phyloP scores from a whole-genome alignment of 2,888 invertebrate genomes.

The Melikaiella ostensackeni region DNA sequence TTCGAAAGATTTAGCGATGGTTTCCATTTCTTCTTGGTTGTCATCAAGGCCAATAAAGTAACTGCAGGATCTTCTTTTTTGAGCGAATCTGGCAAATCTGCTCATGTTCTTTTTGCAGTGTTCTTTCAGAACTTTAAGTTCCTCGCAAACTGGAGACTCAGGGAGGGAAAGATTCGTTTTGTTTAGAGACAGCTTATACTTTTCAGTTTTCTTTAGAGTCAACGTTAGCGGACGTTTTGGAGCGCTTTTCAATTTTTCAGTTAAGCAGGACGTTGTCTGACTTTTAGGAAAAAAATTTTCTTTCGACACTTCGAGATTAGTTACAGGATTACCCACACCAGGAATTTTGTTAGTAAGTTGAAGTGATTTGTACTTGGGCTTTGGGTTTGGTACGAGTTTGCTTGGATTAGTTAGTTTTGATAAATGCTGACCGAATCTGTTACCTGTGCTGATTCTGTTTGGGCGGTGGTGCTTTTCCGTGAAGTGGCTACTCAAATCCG shows the following conservation, averaged over 20 bases:
- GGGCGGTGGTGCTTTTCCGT: conserved; percentile 78
- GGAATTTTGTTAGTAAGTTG: conserved; percentile 69
- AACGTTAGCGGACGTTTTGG: conserved; percentile 69
- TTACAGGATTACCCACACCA: conserved; percentile 66
- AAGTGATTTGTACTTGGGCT: conserved; percentile 67
- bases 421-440: conserved; percentile 68
- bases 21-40: conserved; percentile 70
- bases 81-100: conserved; percentile 76
- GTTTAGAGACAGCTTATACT: conserved; percentile 73
- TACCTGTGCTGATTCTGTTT: conserved; percentile 71
- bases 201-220: conserved; percentile 74
- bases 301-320: conserved; percentile 65
- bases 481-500: conserved; percentile 86
- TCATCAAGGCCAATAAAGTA: conserved; percentile 83
- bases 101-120: conserved; percentile 71
- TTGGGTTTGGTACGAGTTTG: conserved; percentile 70
- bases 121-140: conserved; percentile 79
- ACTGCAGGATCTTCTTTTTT: conserved; percentile 82
- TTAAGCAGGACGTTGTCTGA: conserved; percentile 69
- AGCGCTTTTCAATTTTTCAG: conserved; percentile 61
- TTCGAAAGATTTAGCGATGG: conserved; percentile 71
- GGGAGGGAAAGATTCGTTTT: conserved; percentile 84
- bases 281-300: conserved; percentile 69
- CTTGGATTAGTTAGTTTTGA: conserved; percentile 71
- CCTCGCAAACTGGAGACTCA: conserved; percentile 90